Evolutionary conservation across 2,888 invertebrate species (phyloP).

Genomic region (Melanargia galathea): DNA sequence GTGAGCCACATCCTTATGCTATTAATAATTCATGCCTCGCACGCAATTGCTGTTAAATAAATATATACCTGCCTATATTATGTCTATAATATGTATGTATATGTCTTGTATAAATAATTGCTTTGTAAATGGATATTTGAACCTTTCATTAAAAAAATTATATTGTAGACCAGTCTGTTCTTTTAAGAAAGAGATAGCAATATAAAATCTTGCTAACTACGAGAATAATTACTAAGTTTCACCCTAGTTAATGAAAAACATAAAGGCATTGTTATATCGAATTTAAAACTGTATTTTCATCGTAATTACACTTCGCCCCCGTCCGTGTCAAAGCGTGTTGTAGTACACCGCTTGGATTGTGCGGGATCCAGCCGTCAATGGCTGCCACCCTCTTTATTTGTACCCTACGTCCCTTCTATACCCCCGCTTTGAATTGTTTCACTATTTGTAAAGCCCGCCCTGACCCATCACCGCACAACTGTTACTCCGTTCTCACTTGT

Average conservation of each 20-base stretch:
- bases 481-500: constrained; percentile 71
- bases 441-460: constrained; percentile 71
- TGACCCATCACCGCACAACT: constrained; percentile 66
- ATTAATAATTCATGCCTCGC: constrained; percentile 37
- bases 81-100: background rate
- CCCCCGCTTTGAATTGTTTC: constrained; percentile 74
- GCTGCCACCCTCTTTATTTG: constrained; percentile 67
- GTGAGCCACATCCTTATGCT: constrained; percentile 41
- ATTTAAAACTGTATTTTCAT: constrained; percentile 38
- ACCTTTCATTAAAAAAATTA: constrained; percentile 2
- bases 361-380: constrained; percentile 61
- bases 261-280: constrained; percentile 29
- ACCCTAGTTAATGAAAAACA: constrained; percentile 19
- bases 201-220: background rate
- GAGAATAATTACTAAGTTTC: constrained; percentile 17
- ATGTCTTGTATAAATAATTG: constrained; percentile 34
- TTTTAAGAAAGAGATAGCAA: background rate
- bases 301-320: constrained; percentile 36
- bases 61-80: constrained; percentile 11
- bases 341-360: constrained; percentile 61
- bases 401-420: constrained; percentile 53
- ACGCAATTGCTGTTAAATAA: constrained; percentile 39
- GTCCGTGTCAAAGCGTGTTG: constrained; percentile 53
- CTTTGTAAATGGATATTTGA: constrained; percentile 30
- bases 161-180: background rate